Conservation (phyloP, 2,113 vertebrate species). For the Cynocephalus volans region DNA sequence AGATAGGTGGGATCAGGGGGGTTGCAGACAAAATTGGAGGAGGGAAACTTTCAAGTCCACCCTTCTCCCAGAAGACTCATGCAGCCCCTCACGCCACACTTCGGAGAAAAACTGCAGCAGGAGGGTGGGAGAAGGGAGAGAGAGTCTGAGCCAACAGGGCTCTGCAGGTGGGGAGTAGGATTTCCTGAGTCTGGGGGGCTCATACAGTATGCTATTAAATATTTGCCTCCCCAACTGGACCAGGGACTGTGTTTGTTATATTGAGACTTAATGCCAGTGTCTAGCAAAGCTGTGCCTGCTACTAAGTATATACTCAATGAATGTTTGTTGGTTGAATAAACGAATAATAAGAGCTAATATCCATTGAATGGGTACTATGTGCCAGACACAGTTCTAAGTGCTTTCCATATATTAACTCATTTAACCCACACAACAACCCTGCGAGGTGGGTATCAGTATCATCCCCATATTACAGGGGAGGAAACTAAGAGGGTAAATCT, state of each 20-base stretch:
- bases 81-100: not conserved
- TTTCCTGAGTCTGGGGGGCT: not conserved
- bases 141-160: not conserved
- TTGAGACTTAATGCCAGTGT: not conserved
- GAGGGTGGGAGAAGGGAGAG: not conserved
- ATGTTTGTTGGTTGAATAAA: not conserved
- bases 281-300: not conserved
- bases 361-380: not conserved
- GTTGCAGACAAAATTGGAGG: not conserved
- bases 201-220: not conserved
- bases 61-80: not conserved
- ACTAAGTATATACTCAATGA: not conserved
- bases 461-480: not conserved
- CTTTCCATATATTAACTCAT: not conserved
- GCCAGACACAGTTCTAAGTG: not conserved
- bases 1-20: no score
- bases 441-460: not conserved
- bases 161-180: not conserved
- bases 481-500: not conserved
- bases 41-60: fast-evolving
- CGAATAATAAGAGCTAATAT: not conserved
- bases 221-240: not conserved
- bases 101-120: not conserved
- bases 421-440: not conserved
- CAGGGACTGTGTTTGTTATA: not conserved